Evolutionary conservation across 2,888 invertebrate species (phyloP), one percentile per base, ranked within the genome.

Genomic region (Hydraecia micacea): DNA sequence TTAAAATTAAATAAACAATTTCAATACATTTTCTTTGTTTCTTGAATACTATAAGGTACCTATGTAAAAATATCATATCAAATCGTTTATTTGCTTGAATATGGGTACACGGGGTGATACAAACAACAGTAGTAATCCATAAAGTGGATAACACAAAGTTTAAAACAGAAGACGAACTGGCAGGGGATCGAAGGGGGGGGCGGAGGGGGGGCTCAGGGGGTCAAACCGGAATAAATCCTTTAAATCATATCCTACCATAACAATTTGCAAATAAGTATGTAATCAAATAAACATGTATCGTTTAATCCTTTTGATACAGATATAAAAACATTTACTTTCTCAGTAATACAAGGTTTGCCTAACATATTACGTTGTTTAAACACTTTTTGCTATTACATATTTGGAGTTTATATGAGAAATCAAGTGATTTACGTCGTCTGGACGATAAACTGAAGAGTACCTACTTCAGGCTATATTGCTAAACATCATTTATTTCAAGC

Each of bases 401-500:
- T 52, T 25, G 52, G 52, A 52, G 25, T 8, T 52, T 58, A n/a
- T 58, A 60, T 13, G 7, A 28, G 2, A 60, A 28, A 81, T 78
- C 69, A 71, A 68, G 32, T 28, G 25, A 39, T n/a, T 68, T 73
- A 68, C 60, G 46, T 74, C 65, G 25, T 28, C 36, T 78, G 70
- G 69, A 75, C 66, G 36, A 63, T 42, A 55, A 70, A 55, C 52
- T 74, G 60, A 71, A 72, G 63, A 75, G 28, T 75, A 68, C 25
- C 21, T 52, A 81, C 72, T 84, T 81, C 75, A 65, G 58, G 66
- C 65, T 76, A 68, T 77, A 85, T 81, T 77, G 81, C 75, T 75
- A 75, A 86, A 85, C 85, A 87, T 89, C 83, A 87, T 90, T 89
- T 90, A 89, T 88, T 87, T 90, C 77, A 80, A 81, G 72, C 81